These are phyloP conservation scores for Acleris holmiana DNA, from an alignment of 2,888 invertebrate genomes.

Conservation along the genomic window DNA sequence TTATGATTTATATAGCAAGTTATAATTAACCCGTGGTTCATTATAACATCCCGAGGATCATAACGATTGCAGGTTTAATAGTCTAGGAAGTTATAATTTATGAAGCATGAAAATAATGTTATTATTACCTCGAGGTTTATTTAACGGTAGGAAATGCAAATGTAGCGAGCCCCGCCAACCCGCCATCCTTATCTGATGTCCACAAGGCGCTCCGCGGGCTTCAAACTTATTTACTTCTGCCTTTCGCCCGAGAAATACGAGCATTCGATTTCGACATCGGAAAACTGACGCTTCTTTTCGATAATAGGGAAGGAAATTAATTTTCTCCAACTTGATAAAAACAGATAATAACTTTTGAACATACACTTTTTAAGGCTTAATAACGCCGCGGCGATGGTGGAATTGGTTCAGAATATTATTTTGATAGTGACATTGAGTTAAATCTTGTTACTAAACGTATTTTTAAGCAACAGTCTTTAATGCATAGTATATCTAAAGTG, in stretches of 20 bases:
- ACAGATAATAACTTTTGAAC: slow-evolving; percentile 35
- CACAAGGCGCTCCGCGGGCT: slow-evolving; percentile 45
- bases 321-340: slow-evolving; percentile 46
- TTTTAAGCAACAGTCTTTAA: too few species aligned
- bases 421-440: too few species aligned
- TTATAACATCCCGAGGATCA: slow-evolving; percentile 28
- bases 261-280: slow-evolving; percentile 29
- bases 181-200: slow-evolving; percentile 59
- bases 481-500: too few species aligned
- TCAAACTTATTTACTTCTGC: slow-evolving; percentile 52
- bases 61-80: slow-evolving; percentile 29
- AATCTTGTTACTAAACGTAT: too few species aligned
- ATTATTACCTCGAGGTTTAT: slow-evolving; percentile 23
- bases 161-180: slow-evolving; percentile 49
- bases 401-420: too few species aligned
- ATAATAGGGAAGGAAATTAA: slow-evolving; percentile 46
- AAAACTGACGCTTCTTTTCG: slow-evolving; percentile 32
- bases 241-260: slow-evolving; percentile 48
- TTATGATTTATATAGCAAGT: slow-evolving; percentile 19
- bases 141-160: slow-evolving; percentile 40
- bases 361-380: slow-evolving; percentile 8
- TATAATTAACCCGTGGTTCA: slow-evolving; percentile 25
- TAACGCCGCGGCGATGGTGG: not conserved
- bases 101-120: slow-evolving; percentile 33
- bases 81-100: slow-evolving; percentile 33